Percentiles rank a stretch among this genome's conserved stretches.
phyloP scores from a whole-genome alignment of 2,888 invertebrate genomes.

The Melipona beecheii region DNA sequence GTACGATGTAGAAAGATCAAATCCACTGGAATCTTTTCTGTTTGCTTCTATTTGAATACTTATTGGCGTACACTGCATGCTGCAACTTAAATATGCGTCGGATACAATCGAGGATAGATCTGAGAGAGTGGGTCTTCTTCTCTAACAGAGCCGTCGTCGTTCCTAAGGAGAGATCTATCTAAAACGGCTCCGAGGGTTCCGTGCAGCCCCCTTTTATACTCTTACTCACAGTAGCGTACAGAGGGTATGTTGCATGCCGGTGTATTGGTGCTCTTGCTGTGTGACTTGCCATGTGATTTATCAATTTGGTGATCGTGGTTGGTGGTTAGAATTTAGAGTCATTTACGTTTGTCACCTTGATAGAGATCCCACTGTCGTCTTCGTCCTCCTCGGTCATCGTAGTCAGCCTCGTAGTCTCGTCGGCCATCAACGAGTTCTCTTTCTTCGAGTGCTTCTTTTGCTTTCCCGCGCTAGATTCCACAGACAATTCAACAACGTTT shows the following conservation, averaged over 20 bases:
- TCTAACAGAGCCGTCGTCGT: constrained; percentile 1
- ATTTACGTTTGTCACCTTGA: constrained; percentile 86
- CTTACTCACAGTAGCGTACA: constrained; percentile 78
- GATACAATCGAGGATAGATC: neutral
- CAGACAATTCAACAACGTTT: neutral
- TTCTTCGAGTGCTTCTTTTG: constrained; percentile 90
- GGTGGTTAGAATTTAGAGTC: constrained; percentile 80
- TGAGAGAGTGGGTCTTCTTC: neutral
- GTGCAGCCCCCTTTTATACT: constrained; percentile 68
- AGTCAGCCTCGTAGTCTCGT: constrained; percentile 88
- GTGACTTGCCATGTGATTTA: constrained; percentile 73
- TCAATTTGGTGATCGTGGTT: constrained; percentile 72
- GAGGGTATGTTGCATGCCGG: constrained; percentile 79
- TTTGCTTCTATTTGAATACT: neutral
- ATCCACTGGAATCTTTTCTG: neutral
- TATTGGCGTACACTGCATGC: constrained; percentile 11
- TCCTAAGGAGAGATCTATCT: constrained; percentile 16
- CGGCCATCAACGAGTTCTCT: constrained; percentile 86
- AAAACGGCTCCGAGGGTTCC: constrained; percentile 55
- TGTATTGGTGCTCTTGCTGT: constrained; percentile 80
- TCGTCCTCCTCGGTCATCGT: constrained; percentile 95
- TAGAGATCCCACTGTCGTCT: constrained; percentile 87
- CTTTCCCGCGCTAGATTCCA: constrained; percentile 84
- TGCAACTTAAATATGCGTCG: constrained; percentile 2
- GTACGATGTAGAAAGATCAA: neutral